Conservation (phyloP, 2,888 invertebrate genomes). For the Noctua janthe region DNA sequence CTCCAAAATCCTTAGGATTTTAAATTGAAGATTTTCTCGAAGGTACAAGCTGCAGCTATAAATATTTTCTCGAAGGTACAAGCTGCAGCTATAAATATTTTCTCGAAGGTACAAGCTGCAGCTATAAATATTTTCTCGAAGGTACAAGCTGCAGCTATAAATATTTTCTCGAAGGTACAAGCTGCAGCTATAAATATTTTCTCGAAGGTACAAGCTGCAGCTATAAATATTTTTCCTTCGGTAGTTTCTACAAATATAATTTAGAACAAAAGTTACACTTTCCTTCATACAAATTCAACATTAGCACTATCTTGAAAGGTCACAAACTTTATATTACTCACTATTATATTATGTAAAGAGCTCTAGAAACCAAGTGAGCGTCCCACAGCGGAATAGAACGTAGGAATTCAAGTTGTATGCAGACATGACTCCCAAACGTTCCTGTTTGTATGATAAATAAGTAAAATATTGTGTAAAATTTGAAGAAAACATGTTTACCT, state of each 20-base stretch:
- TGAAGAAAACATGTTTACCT: conserved; percentile 49
- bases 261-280: background rate
- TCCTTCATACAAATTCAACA: background rate
- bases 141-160: background rate
- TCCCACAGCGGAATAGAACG: background rate
- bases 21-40: background rate
- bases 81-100: background rate
- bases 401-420: conserved; percentile 32
- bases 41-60: background rate
- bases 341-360: conserved; percentile 16
- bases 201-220: background rate
- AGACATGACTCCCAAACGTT: conserved; percentile 26
- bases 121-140: background rate
- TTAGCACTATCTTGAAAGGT: background rate
- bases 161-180: background rate
- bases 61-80: background rate
- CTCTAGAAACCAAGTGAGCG: conserved; percentile 2
- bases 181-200: background rate
- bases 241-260: background rate
- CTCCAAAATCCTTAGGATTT: background rate
- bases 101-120: background rate
- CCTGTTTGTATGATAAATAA: conserved; percentile 22
- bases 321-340: conserved; percentile 6
- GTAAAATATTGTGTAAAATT: conserved; percentile 25
- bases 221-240: background rate